Evolutionary conservation across 2,888 invertebrate genomes (phyloP), one percentile per base, ranked within the genome.

Genomic region (Volucella bombylans): DNA sequence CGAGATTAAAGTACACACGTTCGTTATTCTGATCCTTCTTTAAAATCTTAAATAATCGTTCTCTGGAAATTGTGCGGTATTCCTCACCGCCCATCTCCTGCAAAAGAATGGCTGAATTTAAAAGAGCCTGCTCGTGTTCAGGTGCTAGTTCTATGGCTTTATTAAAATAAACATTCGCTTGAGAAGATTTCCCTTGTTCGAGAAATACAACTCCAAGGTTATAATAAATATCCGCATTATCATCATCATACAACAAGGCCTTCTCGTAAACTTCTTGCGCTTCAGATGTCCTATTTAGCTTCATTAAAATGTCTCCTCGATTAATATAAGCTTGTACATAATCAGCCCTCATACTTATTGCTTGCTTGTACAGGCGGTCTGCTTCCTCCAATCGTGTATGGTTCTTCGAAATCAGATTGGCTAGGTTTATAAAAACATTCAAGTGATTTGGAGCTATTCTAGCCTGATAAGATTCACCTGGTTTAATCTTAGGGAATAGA

Each of bases 291-390:
- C 98, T 95, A 92, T 98, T 98, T 89, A 98, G 92, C 92, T 97
- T 98, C 91, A 99, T 97, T 87, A 98, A 93, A 90, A 99, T 97
- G 92, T 99, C 98, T 0, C 98, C 99, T 74, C 98, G 94, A 92
- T 99, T 99, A 87, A 99, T 99, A 91, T 99, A 99, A 9, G 98
- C 99, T 91, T 91, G 88, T 95, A 91, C 90, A 91, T 98, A 98
- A 93, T 99, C 98, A 0, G 98, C 95, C 87, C 99, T 93, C 99
- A 99, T 99, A 90, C 98, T 97, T 87, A 99, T 98, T 11, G 98
- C 99, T 91, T 98, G 98, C 81, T 97, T 93, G 90, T 98, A 98
- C 61, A 98, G 91, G 93, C 97, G 94, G 92, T 99, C 98, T 0
- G 99, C 99, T 92, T 99, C 98, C 91, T 97, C 97, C 71, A 99